A percentile compares a stretch with the other conserved stretches of the same genome.
Evolutionary conservation across 2,797 vertebrate genomes (phyloP).

Genomic region (Takifugu ocellatus): DNA sequence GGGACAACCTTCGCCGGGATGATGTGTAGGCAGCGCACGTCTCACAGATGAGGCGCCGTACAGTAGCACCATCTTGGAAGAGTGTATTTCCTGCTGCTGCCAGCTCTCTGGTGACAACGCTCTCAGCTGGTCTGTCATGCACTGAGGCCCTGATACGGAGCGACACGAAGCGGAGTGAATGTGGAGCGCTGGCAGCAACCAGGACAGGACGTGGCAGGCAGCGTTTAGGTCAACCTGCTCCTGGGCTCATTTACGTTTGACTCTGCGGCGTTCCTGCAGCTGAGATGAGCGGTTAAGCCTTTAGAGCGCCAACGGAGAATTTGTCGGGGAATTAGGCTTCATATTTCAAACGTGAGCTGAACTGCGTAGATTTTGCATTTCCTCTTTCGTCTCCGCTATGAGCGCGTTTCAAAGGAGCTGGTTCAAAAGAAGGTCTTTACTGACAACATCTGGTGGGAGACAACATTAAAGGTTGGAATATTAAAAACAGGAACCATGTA

Average conservation of each 20-base stretch:
- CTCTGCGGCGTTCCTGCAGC: constrained; percentile 38
- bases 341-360: constrained; percentile 24
- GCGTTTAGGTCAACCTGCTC: constrained; percentile 40
- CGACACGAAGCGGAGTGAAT: constrained; percentile 34
- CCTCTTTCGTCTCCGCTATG: background rate
- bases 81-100: constrained; percentile 18
- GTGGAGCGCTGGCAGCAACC: constrained; percentile 21
- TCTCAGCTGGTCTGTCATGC: constrained; percentile 49
- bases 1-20: constrained; percentile 7
- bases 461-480: too few species aligned
- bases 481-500: too few species aligned
- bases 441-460: too few species aligned
- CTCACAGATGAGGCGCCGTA: constrained; percentile 32
- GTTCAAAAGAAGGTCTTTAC: background rate
- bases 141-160: constrained; percentile 27
- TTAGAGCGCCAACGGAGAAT: constrained; percentile 39
- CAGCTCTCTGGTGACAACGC: constrained; percentile 42
- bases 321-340: constrained; percentile 39
- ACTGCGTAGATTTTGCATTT: constrained; percentile 9
- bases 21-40: constrained; percentile 8
- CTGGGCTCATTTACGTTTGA: constrained; percentile 54
- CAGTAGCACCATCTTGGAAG: constrained; percentile 28
- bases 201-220: constrained; percentile 34
- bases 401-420: constrained; percentile 1
- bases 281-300: constrained; percentile 47